Conservation (phyloP, 2,113 vertebrate species). For the Rhinoderma darwinii region DNA sequence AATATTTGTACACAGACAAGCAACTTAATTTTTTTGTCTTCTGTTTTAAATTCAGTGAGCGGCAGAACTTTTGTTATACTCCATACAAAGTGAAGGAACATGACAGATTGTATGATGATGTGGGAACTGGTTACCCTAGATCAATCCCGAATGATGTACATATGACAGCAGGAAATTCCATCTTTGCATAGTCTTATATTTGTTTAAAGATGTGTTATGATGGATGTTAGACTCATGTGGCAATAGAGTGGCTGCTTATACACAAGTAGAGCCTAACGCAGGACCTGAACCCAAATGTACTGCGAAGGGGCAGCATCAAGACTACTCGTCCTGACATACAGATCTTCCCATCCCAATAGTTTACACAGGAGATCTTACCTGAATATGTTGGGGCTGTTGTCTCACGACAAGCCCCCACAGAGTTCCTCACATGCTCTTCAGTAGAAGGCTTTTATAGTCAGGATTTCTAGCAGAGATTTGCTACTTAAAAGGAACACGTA, state of each 20-base stretch:
- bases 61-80: neutral
- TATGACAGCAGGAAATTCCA: neutral
- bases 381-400: neutral
- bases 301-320: neutral
- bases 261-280: neutral
- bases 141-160: neutral
- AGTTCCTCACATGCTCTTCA: no score
- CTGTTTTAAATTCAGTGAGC: neutral
- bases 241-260: neutral
- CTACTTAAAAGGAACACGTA: no score
- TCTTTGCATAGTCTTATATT: constrained; percentile 23
- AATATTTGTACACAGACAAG: no score
- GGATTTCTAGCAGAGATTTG: no score
- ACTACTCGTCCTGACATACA: neutral
- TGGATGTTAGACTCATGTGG: neutral
- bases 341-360: neutral
- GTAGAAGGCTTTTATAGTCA: no score
- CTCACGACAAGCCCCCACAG: no score
- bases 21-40: no score
- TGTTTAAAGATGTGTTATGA: neutral
- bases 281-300: neutral
- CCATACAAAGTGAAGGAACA: neutral
- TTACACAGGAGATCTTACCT: neutral
- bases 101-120: neutral
- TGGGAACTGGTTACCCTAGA: neutral